Base-by-base conservation (phyloP, 2,797 vertebrate genomes). In the Eospalax fontanierii region DNA sequence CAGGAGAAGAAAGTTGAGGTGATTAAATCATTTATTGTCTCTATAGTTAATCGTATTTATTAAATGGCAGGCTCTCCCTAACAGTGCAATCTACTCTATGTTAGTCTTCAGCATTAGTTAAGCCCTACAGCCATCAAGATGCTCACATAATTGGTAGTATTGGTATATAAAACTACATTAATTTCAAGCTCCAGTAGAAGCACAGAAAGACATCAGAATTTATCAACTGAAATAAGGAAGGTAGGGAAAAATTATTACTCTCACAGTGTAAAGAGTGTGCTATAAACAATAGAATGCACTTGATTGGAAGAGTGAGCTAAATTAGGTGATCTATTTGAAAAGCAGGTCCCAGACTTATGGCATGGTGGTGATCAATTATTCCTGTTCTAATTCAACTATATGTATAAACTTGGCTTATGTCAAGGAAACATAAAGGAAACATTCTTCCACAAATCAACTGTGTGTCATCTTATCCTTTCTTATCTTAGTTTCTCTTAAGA, bases 151-250 rank as follows among this genome's bases (percentile, higher is more conserved):
- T 82, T 89, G 68, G 88, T 87, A 84, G 96, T 73, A 78, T 6
- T 71, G 57, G n/a, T 40, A 71, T 33, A 75, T 89, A 91, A 96
- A 96, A 92, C 90, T 70, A 61, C 70, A 93, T 94, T 93, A 91
- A 97, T 96, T 95, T 97, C 96, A 97, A 97, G 97, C 90, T 93
- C 81, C 86, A 92, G 90, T 68, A 96, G 80, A 97, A 97, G 89
- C 75, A 75, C n/a, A 84, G 63, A 85, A 95, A 90, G 76, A 50
- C 57, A 95, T 82, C 71, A 75, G 80, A 84, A 96, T 95, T 96
- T 94, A 90, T 94, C 91, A 96, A 96, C 43, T 75, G 30, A 94
- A 96, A 95, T 80, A 90, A 97, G 95, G 73, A 92, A 92, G 73
- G 63, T 46, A 84, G 75, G 93, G 84, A 92, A 96, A 46, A 97